Evolutionary conservation across 2,888 invertebrate genomes (phyloP).

Genomic region (Rhaphigaster nebulosa): DNA sequence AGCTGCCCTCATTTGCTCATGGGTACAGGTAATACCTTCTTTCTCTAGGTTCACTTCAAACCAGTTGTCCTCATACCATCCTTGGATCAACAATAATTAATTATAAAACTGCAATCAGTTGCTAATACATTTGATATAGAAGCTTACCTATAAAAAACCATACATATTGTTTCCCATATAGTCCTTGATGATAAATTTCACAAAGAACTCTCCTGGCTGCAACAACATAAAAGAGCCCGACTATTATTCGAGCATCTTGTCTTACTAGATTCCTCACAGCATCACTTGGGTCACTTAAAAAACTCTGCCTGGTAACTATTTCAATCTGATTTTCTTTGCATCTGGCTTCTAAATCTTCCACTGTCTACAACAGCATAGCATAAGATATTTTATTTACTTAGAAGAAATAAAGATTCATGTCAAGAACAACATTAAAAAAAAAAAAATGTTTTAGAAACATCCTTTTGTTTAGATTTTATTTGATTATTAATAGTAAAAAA

Average conservation of each 20-base stretch:
- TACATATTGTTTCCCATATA: slow-evolving; percentile 96
- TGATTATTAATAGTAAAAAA: no score
- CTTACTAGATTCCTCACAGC: slow-evolving; percentile 94
- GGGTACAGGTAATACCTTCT: slow-evolving; percentile 92
- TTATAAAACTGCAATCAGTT: background rate
- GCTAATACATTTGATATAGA: background rate
- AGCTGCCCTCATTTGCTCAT: slow-evolving; percentile 92
- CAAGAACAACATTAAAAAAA: background rate
- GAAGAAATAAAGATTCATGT: background rate
- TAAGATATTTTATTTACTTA: slow-evolving; percentile 31
- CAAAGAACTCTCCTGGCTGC: slow-evolving; percentile 96
- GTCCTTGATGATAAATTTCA: slow-evolving; percentile 92
- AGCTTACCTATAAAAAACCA: slow-evolving; percentile 97
- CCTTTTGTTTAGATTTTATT: background rate
- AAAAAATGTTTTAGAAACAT: background rate
- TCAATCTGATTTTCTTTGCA: slow-evolving; percentile 94
- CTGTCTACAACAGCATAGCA: slow-evolving; percentile 79
- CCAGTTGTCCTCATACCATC: slow-evolving; percentile 99
- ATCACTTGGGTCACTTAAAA: slow-evolving; percentile 96
- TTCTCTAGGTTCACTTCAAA: slow-evolving; percentile 89
- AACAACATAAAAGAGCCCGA: slow-evolving; percentile 98
- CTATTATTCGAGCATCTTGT: slow-evolving; percentile 97
- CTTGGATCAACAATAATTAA: slow-evolving; percentile 69
- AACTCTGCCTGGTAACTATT: slow-evolving; percentile 96
- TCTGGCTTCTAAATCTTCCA: slow-evolving; percentile 95